Evolutionary conservation across 2,888 invertebrate genomes (phyloP).

Genomic region (Caenorhabditis doughertyi): DNA sequence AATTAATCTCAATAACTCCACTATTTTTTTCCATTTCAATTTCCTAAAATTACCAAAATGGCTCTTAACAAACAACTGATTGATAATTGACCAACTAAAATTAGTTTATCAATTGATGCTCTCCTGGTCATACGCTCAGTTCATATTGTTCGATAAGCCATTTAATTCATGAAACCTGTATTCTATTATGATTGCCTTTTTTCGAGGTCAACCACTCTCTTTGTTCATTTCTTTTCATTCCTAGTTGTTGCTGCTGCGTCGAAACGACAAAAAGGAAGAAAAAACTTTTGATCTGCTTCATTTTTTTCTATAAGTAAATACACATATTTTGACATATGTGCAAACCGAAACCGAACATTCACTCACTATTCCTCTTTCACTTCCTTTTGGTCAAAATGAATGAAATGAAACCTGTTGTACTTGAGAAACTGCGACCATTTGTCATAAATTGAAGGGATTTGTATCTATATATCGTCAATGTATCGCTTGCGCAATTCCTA

Average conservation of each 20-base stretch:
- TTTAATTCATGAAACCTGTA: background rate
- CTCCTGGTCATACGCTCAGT: conserved; percentile 28
- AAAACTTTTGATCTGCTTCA: conserved; percentile 46
- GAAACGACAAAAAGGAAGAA: conserved; percentile 18
- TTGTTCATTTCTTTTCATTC: conserved; percentile 30
- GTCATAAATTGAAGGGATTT: conserved; percentile 38
- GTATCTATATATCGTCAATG: background rate
- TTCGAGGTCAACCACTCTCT: conserved; percentile 42
- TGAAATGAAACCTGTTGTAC: conserved; percentile 45
- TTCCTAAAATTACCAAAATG: too few species aligned
- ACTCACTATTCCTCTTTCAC: conserved; percentile 8
- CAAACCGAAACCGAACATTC: conserved; percentile 31
- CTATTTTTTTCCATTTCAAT: too few species aligned
- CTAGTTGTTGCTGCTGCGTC: conserved; percentile 12
- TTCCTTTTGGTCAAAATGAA: conserved; percentile 1
- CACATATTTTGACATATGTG: conserved; percentile 57
- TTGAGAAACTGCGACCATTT: conserved; percentile 44
- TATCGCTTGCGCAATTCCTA: conserved; percentile 60
- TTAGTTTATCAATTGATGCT: conserved; percentile 23
- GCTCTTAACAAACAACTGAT: background rate
- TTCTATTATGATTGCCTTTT: conserved; percentile 40
- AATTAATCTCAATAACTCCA: too few species aligned
- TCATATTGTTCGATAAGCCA: conserved; percentile 34
- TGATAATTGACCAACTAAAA: conserved; percentile 29
- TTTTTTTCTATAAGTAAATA: conserved; percentile 27